phyloP scores from a whole-genome alignment of 1,140 invertebrate genomes.

The Drosophila funebris region DNA sequence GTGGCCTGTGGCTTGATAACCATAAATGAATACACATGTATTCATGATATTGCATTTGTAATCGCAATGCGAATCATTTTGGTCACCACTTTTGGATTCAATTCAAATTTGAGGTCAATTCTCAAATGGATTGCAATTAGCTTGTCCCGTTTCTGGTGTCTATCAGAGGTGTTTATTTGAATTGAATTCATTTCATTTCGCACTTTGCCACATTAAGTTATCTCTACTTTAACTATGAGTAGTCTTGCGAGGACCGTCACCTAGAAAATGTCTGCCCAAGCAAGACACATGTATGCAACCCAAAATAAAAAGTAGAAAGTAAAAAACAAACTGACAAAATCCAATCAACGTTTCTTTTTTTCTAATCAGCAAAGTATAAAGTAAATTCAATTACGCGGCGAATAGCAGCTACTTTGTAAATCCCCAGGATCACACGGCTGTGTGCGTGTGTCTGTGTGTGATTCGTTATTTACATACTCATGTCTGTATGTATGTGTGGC shows the following conservation, averaged over 20 bases:
- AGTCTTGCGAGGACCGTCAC: neutral
- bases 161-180: neutral
- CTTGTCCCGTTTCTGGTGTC: neutral
- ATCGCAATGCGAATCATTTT: slow-evolving; percentile 6
- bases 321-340: slow-evolving; percentile 50
- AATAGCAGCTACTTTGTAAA: slow-evolving; percentile 71
- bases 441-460: slow-evolving; percentile 18
- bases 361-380: slow-evolving; percentile 81
- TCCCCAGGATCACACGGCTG: slow-evolving; percentile 71
- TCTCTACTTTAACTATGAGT: neutral
- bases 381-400: slow-evolving; percentile 80
- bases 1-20: slow-evolving; percentile 29
- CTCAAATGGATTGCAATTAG: neutral
- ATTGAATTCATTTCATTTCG: too few relatives aligned
- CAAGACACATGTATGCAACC: slow-evolving; percentile 1
- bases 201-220: too few relatives aligned
- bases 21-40: slow-evolving; percentile 39
- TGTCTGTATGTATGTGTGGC: too few relatives aligned
- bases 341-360: slow-evolving; percentile 64
- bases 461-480: slow-evolving; percentile 44
- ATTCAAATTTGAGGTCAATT: slow-evolving; percentile 23
- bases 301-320: slow-evolving; percentile 3
- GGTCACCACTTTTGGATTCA: slow-evolving; percentile 3
- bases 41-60: slow-evolving; percentile 10
- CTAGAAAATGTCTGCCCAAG: neutral